Base-by-base conservation (phyloP, 2,888 invertebrate genomes). In the Drosophila picticornis region DNA sequence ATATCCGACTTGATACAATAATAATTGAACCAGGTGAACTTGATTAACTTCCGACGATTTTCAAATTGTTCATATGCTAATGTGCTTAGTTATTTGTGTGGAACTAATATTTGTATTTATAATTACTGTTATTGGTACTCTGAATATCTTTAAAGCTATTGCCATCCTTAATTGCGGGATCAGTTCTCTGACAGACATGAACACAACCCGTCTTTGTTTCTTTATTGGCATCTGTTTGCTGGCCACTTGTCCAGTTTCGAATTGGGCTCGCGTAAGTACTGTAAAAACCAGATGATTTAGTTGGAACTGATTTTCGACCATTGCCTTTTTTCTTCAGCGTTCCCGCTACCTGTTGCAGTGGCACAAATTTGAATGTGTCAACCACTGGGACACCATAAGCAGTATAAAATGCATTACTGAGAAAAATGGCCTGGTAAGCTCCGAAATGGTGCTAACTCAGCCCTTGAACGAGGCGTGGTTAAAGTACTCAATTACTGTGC, bases 31-130 rank as follows among this genome's bases (percentile, higher is more conserved):
- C 73, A 4, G 10, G 2, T 1, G 16, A 74, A 56, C 67, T 81
- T 84, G 88, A 85, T 86, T 88, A 77, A 88, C 85, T 78, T 83
- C 73, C 60, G 55, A 83, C 64, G 75, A 88, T 83, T 83, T 80
- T 74, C 61, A 78, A 76, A 88, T 75, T 64, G 58, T 69, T 25
- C 43, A 11, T 40, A 9, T 5, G n/a, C 19, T 29, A 7, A 16
- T 50, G 43, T 25, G 19, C 13, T 29, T 13, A 25, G 19, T 13
- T 38, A 32, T 53, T 75, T 27, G 36, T 11, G 32, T 62, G n/a
- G 36, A 29, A 58, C 76, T 25, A 32, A 64, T 31, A 29, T 16
- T 9, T 51, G 2, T 29, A 19, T n/a, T 51, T 29, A 11, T 51
- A 51, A 46, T 46, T 46, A 46, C 16, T 16, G 9, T 9, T 46